Evolutionary conservation across 1,140 invertebrate species (phyloP), one percentile per base, ranked within the genome.

Genomic region (Palaemon carinicauda): DNA sequence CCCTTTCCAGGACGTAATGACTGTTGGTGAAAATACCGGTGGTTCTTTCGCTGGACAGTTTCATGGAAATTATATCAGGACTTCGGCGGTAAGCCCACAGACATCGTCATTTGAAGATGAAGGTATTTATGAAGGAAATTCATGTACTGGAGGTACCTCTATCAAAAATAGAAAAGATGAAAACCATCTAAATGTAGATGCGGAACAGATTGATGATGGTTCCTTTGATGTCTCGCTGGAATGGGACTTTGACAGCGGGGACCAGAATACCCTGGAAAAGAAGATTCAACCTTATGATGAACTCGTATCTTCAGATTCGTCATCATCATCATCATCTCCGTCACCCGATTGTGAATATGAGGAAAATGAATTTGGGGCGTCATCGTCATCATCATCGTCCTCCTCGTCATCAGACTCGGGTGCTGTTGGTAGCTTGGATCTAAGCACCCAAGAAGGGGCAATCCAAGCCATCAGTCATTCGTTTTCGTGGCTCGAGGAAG

Each of bases 401-500:
- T n/a, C 83, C 9, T 86, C 84, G 9, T 73, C 84, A 4, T 73
- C 77, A 1, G 84, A 86, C 84, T 86, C 84, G 1, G 84, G 84
- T 2, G 84, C 84, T 12, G 84, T 77, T 73, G 51, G 33, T 1
- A 86, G 84, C 41, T 78, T 78, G 9, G 84, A 86, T 51, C 52
- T 86, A 1, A 29, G 27, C 33, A 41, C 75, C 1, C 33, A 86
- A 56, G 84, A 86, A 19, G 77, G 50, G 19, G 84, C 75, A 60
- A 65, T 86, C 21, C 24, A 27, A 51, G 84, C 84, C 24, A 78
- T 86, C 24, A 80, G 77, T 17, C 54, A 79, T 21, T 86, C 77
- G 24, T 86, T 86, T 52, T 86, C 84, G 27, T 86, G 84, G 84
- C 84, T 86, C 24, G 84, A 86, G n/a, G 84, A 80, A 21, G 84